A percentile compares a stretch with the other conserved stretches of the same genome.
Evolutionary conservation across 1,140 invertebrate genomes (phyloP).

Genomic region (Hycleus cichorii): DNA sequence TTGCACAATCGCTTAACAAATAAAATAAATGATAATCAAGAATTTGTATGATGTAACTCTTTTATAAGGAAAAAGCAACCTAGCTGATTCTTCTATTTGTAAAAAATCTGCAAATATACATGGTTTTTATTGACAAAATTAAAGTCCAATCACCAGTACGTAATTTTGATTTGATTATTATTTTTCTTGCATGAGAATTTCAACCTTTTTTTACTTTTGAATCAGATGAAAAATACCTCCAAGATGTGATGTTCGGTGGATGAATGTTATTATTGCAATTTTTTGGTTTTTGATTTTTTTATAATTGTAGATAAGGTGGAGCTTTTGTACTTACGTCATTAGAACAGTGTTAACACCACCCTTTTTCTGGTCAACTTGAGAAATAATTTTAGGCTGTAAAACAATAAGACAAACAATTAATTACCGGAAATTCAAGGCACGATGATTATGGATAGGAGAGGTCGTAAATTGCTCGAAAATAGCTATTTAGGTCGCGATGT

Average conservation of each 20-base stretch:
- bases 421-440: background rate
- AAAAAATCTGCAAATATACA: conserved; percentile 34
- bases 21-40: background rate
- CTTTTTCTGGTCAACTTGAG: conserved; percentile 39
- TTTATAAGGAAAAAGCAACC: conserved; percentile 21
- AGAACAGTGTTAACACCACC: conserved; percentile 38
- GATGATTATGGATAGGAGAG: background rate
- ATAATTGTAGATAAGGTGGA: conserved; percentile 18
- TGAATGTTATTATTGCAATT: conserved; percentile 25
- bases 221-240: conserved; percentile 28
- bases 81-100: conserved; percentile 17
- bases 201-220: background rate
- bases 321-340: conserved; percentile 40
- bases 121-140: conserved; percentile 33
- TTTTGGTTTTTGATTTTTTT: conserved; percentile 6
- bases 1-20: background rate
- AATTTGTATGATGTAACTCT: background rate
- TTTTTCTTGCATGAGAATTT: conserved; percentile 8
- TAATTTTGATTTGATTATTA: conserved; percentile 12
- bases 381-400: conserved; percentile 38
- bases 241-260: conserved; percentile 37
- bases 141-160: conserved; percentile 29
- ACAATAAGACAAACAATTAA: conserved; percentile 12
- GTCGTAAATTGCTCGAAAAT: background rate
- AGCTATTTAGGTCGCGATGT: background rate